A percentile compares a stretch with the other conserved stretches of the same genome.
These are phyloP conservation scores for Tympanuchus pallidicinctus DNA, from an alignment of 2,113 vertebrate species.

Conservation along the genomic window DNA sequence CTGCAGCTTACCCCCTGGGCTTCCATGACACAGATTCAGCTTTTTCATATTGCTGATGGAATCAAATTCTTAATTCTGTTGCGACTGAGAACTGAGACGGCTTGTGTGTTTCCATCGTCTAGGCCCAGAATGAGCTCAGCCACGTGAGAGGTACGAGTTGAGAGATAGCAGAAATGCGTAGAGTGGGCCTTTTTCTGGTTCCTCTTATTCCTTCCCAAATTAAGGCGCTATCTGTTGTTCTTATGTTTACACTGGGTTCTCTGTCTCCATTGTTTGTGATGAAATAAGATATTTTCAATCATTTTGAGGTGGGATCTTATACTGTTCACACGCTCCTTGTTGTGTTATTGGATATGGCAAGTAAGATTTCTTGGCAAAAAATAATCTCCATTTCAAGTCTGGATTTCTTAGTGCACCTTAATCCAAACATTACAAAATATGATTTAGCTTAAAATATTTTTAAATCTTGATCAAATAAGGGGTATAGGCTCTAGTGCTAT, in stretches of 20 bases:
- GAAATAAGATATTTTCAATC: slow-evolving; percentile 48
- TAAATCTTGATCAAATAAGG: slow-evolving; percentile 9
- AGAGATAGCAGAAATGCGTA: slow-evolving; percentile 17
- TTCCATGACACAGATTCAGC: not conserved
- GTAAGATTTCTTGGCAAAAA: slow-evolving; percentile 45
- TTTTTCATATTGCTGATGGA: slow-evolving; percentile 1
- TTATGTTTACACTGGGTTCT: slow-evolving; percentile 48
- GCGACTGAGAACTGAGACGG: not conserved
- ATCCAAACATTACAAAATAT: slow-evolving; percentile 49
- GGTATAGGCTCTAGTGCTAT: not conserved
- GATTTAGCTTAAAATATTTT: slow-evolving; percentile 43
- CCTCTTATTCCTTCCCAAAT: slow-evolving; percentile 30
- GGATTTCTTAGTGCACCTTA: slow-evolving; percentile 67
- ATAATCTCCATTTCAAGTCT: not conserved
- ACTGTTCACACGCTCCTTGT: not conserved
- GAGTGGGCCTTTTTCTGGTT: slow-evolving; percentile 13
- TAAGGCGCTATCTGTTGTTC: slow-evolving; percentile 35
- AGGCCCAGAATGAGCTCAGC: not conserved
- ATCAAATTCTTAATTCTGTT: slow-evolving; percentile 26
- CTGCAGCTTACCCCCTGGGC: not conserved
- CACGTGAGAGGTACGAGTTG: not conserved
- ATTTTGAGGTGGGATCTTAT: not conserved
- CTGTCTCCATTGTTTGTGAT: slow-evolving; percentile 27
- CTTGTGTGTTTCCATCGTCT: not conserved
- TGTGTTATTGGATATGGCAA: not conserved